These are phyloP conservation scores for Solenopsis invicta DNA, from an alignment of 1,140 invertebrate genomes.

Conservation along the genomic window DNA sequence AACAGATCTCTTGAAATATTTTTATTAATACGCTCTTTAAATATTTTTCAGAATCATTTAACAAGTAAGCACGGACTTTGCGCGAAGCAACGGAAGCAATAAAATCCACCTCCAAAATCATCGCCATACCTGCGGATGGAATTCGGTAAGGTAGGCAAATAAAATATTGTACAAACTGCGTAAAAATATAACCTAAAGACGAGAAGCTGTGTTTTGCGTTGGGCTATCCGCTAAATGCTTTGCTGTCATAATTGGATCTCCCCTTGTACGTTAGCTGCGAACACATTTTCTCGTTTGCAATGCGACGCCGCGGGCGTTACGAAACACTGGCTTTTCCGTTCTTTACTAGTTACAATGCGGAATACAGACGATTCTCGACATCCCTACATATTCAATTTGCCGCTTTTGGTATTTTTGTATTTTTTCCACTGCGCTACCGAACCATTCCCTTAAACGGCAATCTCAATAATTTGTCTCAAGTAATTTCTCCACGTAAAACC, in stretches of 20 bases:
- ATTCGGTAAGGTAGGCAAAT: background rate
- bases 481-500: background rate
- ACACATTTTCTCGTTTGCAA: slow-evolving; percentile 49
- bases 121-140: background rate
- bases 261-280: slow-evolving; percentile 3
- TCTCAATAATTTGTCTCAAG: too few relatives aligned
- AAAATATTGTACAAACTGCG: slow-evolving; percentile 9
- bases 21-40: slow-evolving; percentile 1
- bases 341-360: slow-evolving; percentile 1
- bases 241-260: slow-evolving; percentile 54
- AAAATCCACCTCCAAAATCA: background rate
- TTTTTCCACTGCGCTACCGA: background rate
- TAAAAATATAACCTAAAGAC: slow-evolving; percentile 23
- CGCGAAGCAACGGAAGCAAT: background rate
- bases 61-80: background rate
- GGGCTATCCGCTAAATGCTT: slow-evolving; percentile 45
- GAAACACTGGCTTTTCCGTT: slow-evolving; percentile 32
- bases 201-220: slow-evolving; percentile 30
- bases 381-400: slow-evolving; percentile 29
- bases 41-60: background rate
- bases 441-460: background rate
- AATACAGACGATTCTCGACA: slow-evolving; percentile 16
- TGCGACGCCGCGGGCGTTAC: slow-evolving; percentile 18
- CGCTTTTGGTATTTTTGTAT: slow-evolving; percentile 1
- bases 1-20: background rate